Evolutionary conservation across 2,113 vertebrate species (phyloP).

Genomic region (Glaucomys volans): DNA sequence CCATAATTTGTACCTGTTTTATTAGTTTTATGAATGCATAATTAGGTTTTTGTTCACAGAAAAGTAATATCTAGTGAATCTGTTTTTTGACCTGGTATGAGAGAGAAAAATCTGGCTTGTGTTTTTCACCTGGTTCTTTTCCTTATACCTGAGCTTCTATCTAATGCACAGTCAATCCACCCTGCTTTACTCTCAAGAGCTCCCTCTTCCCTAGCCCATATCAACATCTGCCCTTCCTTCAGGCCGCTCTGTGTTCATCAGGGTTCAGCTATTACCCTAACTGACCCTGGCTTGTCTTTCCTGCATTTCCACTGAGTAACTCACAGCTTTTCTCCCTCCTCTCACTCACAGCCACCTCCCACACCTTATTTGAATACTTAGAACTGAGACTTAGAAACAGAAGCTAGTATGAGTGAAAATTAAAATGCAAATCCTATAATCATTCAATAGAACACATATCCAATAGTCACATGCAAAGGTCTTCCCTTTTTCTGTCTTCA

Average conservation of each 20-base stretch:
- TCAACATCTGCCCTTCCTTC: not conserved
- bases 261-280: not conserved
- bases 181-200: not conserved
- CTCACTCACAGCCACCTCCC: not conserved
- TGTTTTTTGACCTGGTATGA: not conserved
- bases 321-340: not conserved
- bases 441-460: not conserved
- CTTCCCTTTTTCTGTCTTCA: not conserved
- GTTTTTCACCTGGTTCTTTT: not conserved
- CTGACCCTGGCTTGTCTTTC: not conserved
- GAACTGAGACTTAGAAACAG: constrained; percentile 1
- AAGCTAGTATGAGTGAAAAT: not conserved
- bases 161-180: not conserved
- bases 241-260: not conserved
- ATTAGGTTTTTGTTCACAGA: constrained; percentile 25
- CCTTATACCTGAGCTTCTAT: not conserved
- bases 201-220: not conserved
- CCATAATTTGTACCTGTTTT: constrained; percentile 9
- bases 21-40: not conserved
- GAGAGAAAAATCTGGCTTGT: not conserved
- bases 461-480: not conserved
- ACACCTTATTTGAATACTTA: not conserved
- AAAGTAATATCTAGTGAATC: not conserved
- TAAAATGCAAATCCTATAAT: not conserved
- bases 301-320: not conserved